Evolutionary conservation across 2,888 invertebrate genomes (phyloP), one percentile per base, ranked within the genome.

Genomic region (Nymphalis polychloros): DNA sequence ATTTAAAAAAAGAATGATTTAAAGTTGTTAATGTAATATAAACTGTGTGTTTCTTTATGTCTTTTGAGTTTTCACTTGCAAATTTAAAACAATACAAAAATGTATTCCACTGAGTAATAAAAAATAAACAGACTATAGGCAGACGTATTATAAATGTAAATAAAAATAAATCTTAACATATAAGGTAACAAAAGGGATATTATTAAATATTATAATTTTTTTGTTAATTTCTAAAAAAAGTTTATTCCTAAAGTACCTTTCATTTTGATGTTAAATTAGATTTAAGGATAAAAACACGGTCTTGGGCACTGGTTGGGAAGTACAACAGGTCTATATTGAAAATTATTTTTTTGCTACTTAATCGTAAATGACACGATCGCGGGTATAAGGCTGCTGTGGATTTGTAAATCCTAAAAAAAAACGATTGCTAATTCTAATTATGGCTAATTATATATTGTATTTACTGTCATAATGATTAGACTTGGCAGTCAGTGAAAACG

Each of bases 171-270:
- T 84, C 84, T 86, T 84, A 88, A 88, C 85, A 87, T 80, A 68
- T 86, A 85, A 79, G 72, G 72, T 84, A 80, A 78, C 64, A 67
- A 81, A 78, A 81, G 84, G 83, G 81, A 83, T 84, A 81, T 82
- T 83, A 81, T 73, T 59, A 74, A 72, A 31, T 16, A 23, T 16
- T 55, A 31, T 55, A 31, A 17, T 73, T 75, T 70, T 78, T 77
- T 90, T 89, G 90, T 89, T 89, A 86, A 86, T 76, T 84, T 88
- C 87, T 89, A 84, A 87, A 89, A 53, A 55, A 85, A 79, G 81
- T 88, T 87, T 89, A 92, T 92, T 92, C 92, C 92, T 92, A 90
- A 86, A 80, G 89, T 90, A 90, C 90, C 90, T 90, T 87, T 83
- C 84, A 82, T 77, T 77, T 81, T 81, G 85, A 85, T 80, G 75